Evolutionary conservation across 2,113 vertebrate genomes (phyloP).

Genomic region (Lamprologus ornatipinnis): DNA sequence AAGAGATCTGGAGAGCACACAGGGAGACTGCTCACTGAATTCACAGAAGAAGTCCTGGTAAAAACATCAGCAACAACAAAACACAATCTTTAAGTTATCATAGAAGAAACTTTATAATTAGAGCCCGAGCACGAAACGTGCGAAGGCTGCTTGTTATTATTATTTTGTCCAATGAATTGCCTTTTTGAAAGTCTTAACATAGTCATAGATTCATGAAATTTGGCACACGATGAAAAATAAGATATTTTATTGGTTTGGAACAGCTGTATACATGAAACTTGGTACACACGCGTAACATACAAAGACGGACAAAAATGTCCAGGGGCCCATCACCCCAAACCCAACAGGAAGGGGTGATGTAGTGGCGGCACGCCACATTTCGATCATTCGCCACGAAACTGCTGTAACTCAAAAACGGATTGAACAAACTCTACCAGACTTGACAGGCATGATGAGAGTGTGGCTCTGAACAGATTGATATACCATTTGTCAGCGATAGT

Average conservation of each 20-base stretch:
- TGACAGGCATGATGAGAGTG: background rate
- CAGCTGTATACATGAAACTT: background rate
- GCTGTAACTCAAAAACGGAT: background rate
- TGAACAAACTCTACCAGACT: background rate
- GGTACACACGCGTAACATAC: background rate
- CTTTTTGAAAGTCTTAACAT: background rate
- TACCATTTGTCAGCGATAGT: background rate
- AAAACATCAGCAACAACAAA: background rate
- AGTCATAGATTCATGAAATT: background rate
- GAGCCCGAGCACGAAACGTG: background rate
- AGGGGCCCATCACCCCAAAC: background rate
- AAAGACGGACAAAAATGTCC: background rate
- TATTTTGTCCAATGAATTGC: background rate
- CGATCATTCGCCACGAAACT: background rate
- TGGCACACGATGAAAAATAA: background rate
- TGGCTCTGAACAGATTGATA: background rate
- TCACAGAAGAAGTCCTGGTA: slow-evolving; percentile 96
- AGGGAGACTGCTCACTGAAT: slow-evolving; percentile 97
- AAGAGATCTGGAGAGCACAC: slow-evolving; percentile 94
- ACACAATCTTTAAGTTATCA: background rate
- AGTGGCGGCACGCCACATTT: rapidly evolving
- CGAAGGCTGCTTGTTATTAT: background rate
- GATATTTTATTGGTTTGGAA: background rate
- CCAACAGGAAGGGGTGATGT: background rate
- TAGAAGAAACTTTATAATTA: background rate